Evolutionary conservation across 2,113 vertebrate genomes (phyloP).

Genomic region (Rhadina sibilatrix): DNA sequence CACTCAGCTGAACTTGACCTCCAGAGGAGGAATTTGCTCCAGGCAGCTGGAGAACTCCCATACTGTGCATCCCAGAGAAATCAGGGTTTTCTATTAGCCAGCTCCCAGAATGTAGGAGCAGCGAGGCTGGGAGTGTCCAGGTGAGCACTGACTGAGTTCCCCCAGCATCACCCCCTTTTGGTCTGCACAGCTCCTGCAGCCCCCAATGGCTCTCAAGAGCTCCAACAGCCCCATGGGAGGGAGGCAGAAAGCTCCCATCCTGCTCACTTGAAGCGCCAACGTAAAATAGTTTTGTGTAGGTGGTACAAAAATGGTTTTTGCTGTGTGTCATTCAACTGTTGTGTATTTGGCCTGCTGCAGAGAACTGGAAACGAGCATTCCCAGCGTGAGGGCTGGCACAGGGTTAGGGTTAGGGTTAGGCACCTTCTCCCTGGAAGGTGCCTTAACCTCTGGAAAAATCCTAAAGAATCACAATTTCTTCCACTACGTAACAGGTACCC

Average conservation of each 20-base stretch:
- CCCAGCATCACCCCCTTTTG: not conserved
- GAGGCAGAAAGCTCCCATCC: not conserved
- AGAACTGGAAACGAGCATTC: not conserved
- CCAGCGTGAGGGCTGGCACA: accelerated
- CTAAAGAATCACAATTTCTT: not conserved
- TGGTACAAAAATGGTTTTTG: accelerated
- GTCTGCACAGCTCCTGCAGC: not conserved
- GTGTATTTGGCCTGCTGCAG: not conserved
- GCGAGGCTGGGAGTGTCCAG: accelerated
- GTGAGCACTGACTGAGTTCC: not conserved
- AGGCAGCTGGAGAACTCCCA: not conserved
- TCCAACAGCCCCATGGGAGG: not conserved
- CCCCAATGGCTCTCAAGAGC: not conserved
- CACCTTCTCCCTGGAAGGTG: not conserved
- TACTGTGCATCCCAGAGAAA: not conserved
- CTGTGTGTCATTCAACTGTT: not conserved
- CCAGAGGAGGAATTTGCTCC: not conserved
- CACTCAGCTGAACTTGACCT: not conserved
- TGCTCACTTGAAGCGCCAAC: not conserved
- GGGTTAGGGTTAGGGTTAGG: not conserved
- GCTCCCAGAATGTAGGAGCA: too few species aligned
- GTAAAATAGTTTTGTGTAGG: not conserved
- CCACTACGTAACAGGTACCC: not conserved
- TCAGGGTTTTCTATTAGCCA: not conserved
- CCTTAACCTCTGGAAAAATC: not conserved